These are phyloP conservation scores for Erethizon dorsatum DNA, from an alignment of 2,797 vertebrate species.

Conservation along the genomic window DNA sequence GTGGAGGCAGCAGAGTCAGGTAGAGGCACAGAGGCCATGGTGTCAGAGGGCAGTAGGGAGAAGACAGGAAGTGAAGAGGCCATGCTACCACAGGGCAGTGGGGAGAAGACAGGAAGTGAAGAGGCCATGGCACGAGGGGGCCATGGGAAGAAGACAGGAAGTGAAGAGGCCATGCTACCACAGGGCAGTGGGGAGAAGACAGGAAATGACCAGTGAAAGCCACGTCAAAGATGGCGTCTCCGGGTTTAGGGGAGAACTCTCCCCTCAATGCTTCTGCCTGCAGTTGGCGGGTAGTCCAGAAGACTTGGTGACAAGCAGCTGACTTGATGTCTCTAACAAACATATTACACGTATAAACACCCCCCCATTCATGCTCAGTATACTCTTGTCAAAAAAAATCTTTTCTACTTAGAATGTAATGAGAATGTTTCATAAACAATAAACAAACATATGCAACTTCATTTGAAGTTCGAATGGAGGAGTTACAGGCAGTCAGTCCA, in stretches of 20 bases:
- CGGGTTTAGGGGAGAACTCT: fast-evolving
- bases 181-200: background rate
- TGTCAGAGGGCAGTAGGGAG: too few relatives aligned
- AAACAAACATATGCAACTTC: background rate
- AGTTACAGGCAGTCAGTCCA: fast-evolving
- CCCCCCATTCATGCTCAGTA: background rate
- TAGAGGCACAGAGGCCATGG: fast-evolving
- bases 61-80: too few relatives aligned
- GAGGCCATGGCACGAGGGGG: background rate
- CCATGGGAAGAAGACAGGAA: background rate
- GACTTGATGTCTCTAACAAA: background rate
- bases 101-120: background rate
- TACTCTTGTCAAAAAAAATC: background rate
- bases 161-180: too few relatives aligned
- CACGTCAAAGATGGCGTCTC: background rate
- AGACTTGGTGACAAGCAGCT: background rate
- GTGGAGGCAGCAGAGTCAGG: fast-evolving
- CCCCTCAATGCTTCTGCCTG: fast-evolving
- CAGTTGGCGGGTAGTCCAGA: fast-evolving
- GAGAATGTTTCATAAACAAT: background rate
- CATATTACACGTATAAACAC: fast-evolving
- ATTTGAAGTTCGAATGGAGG: background rate
- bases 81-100: too few relatives aligned
- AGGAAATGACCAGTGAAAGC: fast-evolving
- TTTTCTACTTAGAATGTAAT: background rate